phyloP scores from a whole-genome alignment of 2,888 invertebrate genomes.

The Aporophyla nigra region DNA sequence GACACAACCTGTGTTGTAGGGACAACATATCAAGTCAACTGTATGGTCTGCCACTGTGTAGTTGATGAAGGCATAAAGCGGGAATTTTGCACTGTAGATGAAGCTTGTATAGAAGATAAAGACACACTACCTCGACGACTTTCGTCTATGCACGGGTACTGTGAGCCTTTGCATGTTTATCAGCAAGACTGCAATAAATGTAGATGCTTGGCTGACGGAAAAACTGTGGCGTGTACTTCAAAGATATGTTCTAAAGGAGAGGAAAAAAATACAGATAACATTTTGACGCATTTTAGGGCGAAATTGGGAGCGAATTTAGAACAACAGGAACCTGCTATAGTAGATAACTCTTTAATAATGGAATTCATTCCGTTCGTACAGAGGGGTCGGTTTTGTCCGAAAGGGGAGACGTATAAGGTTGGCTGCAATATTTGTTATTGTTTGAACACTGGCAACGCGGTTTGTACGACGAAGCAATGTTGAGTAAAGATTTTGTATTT shows the following conservation, averaged over 20 bases:
- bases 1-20: slow-evolving; percentile 74
- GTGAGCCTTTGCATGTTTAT: slow-evolving; percentile 80
- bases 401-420: slow-evolving; percentile 78
- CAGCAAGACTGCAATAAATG: slow-evolving; percentile 80
- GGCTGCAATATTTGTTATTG: slow-evolving; percentile 85
- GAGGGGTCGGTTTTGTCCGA: slow-evolving; percentile 72
- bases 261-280: neutral
- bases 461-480: slow-evolving; percentile 81
- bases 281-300: neutral
- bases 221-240: slow-evolving; percentile 76
- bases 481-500: slow-evolving; percentile 33
- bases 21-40: slow-evolving; percentile 75
- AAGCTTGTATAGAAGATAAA: slow-evolving; percentile 56
- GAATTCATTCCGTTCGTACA: slow-evolving; percentile 79
- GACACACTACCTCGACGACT: slow-evolving; percentile 46
- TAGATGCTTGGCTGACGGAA: slow-evolving; percentile 78
- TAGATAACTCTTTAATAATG: slow-evolving; percentile 64
- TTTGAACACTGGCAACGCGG: slow-evolving; percentile 79
- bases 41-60: slow-evolving; percentile 78
- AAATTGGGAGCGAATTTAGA: neutral
- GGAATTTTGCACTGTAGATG: slow-evolving; percentile 74
- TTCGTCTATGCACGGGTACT: slow-evolving; percentile 76
- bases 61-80: slow-evolving; percentile 61
- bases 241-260: slow-evolving; percentile 63
- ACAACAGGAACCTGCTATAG: neutral